Evolutionary conservation across 2,113 vertebrate genomes (phyloP), one percentile per base, ranked within the genome.

Genomic region (Nerophis ophidion): DNA sequence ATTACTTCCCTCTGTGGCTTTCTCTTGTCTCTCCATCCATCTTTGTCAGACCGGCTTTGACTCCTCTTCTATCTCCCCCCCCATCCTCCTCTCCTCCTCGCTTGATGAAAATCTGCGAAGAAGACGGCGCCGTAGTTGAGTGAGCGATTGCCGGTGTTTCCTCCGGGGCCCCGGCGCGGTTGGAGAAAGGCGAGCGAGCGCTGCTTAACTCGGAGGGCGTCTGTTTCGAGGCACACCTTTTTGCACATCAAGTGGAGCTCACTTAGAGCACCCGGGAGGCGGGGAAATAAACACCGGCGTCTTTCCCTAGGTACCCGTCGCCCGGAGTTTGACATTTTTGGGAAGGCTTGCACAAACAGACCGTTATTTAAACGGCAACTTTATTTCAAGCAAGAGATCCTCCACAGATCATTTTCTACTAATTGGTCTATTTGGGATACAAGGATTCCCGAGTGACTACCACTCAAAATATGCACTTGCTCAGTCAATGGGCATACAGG

Each of bases 11-110:
- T 81, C 70, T 48, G 35, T 80, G 75, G 79, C 80, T 82, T 85
- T 79, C 70, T 81, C 69, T 65, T 12, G 40, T 60, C 66, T 80
- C 78, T 81, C 79, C 83, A 88, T 88, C 77, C 68, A 78, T 87
- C 84, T 88, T 81, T 86, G 85, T 88, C 87, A 87, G 67, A 70
- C 52, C 47, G 46, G 64, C 83, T 86, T 67, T 76, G 10, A 46
- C 80, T 78, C 54, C 62, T 49, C 60, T 64, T 80, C 68, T 74
- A 65, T 86, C 80, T 80, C 48, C 50, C 68, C 73, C 73, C 77
- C 80, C 72, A 47, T 65, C 61, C 45, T 60, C 69, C 26, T 63
- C 78, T 47, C 56, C 48, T 48, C 63, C 70, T 56, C 58, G 51
- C 74, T 80, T 75, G 80, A 84, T 85, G 76, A 73, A 72, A 65